Base-by-base conservation (phyloP, 2,797 vertebrate genomes). In the Darevskia nairensis region DNA sequence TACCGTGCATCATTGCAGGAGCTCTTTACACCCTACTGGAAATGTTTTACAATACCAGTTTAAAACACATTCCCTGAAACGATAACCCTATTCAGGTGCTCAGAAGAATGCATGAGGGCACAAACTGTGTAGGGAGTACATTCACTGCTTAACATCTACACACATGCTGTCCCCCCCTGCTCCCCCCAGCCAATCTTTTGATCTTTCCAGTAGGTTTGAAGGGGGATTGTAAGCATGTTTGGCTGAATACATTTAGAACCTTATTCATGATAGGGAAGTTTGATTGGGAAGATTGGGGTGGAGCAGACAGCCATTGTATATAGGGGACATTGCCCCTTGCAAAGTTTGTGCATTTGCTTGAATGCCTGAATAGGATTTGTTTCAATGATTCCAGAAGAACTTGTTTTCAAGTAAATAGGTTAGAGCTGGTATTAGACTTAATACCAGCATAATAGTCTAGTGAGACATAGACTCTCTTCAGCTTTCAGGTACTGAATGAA, bases 361-460 rank as follows among this genome's bases (percentile, higher is more conserved):
- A 84, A 74, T 21, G n/a, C 39, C 29, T 44, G 25, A 41, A 8
- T 39, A 86, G n/a, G 4, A 50, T 68, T 9, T 41, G 8, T 76
- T 87, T 64, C 71, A 87, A 3, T 81, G 71, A 11, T 55, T 69
- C 61, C 6, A 44, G 39, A 55, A 2, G 21, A 50, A 77, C 4
- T 50, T 88, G 66, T 25, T 83, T 55, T 68, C 78, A 87, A 32
- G 7, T 82, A 9, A 23, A 27, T 39, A 46, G 32, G 29, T 8
- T 86, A 44, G 39, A 68, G 3, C 41, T 46, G 39, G 46, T 32
- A 27, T 55, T 19, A 72, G 80, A 87, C 86, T 44, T 80, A 91
- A 88, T 93, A 92, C 93, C 83, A 92, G 74, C 21, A 83, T 86
- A 85, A 29, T 91, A 35, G 90, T 88, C 10, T 87, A 90, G 88